Evolutionary conservation across 2,797 vertebrate genomes (phyloP), one percentile per base, ranked within the genome.

Genomic region (Sciaenops ocellatus): DNA sequence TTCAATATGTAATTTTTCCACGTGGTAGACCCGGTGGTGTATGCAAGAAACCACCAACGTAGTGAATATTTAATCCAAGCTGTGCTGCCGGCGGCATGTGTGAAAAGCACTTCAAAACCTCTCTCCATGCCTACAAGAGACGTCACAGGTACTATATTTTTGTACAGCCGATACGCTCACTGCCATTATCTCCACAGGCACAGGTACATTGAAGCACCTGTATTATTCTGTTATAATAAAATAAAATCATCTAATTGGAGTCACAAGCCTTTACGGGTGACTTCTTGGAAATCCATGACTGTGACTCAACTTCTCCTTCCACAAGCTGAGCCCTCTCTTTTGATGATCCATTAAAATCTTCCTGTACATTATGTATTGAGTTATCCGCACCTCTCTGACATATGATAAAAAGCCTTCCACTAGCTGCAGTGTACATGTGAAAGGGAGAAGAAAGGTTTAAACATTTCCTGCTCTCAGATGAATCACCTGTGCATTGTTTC

Each of bases 401-500:
- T 78, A 81, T 79, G 83, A 93, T 85, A 76, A 91, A 89, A 62
- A 90, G 79, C 61, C 56, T 83, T 64, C 62, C 48, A 73, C 52
- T n/a, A 13, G 82, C 85, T 85, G 78, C 55, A 68, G 78, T 71
- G 75, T 24, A 72, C 70, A 59, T 57, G 71, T 76, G 80, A 88
- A 80, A 57, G 71, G 83, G 83, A 91, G 71, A 83, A 80, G 76
- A 90, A 88, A 87, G 80, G 80, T 87, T 93, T 85, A 80, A 93
- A 91, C 73, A 88, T 75, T 78, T 80, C 74, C 69, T 52, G 47
- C 83, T 91, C 92, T 92, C 89, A 84, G 87, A 93, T 90, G 90
- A 91, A 89, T 92, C 85, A 95, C 94, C 94, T 94, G 91, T 88
- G 81, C 84, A 89, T 94, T 90, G 90, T 90, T 95, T 93, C 93